phyloP scores from a whole-genome alignment of 2,113 vertebrate genomes.

The Micromys minutus region DNA sequence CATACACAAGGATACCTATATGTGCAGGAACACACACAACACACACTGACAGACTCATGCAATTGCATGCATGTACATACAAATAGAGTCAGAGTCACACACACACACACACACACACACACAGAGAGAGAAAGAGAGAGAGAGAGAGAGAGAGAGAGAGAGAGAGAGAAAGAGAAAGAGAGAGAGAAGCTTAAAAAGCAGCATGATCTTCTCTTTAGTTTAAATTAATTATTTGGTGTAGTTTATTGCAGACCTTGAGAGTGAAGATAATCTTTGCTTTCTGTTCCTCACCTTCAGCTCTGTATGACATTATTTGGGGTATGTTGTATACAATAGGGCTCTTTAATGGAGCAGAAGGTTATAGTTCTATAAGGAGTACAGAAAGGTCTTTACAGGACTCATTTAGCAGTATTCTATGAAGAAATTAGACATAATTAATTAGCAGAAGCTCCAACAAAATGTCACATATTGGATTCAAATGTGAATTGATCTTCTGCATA shows the following conservation, averaged over 20 bases:
- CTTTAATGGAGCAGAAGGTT: neutral
- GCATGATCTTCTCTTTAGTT: neutral
- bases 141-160: too few species aligned
- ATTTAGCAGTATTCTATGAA: neutral
- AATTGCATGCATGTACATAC: too few species aligned
- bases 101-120: too few species aligned
- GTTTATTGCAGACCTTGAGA: neutral
- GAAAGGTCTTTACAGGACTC: neutral
- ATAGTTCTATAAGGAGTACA: neutral
- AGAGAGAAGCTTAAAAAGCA: neutral
- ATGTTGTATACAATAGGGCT: neutral
- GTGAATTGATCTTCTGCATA: neutral
- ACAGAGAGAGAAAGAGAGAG: too few species aligned
- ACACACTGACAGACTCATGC: too few species aligned
- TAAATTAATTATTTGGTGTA: neutral
- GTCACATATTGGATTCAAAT: neutral
- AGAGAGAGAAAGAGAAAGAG: too few species aligned
- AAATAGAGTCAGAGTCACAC: too few species aligned
- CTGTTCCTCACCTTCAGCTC: neutral
- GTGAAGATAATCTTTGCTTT: neutral
- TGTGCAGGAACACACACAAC: too few species aligned
- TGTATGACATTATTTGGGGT: neutral
- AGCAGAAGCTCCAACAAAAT: neutral
- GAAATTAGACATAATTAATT: neutral
- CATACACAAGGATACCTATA: too few species aligned